Conservation (phyloP, 2,113 vertebrate genomes). For the Thinocorus orbignyianus region DNA sequence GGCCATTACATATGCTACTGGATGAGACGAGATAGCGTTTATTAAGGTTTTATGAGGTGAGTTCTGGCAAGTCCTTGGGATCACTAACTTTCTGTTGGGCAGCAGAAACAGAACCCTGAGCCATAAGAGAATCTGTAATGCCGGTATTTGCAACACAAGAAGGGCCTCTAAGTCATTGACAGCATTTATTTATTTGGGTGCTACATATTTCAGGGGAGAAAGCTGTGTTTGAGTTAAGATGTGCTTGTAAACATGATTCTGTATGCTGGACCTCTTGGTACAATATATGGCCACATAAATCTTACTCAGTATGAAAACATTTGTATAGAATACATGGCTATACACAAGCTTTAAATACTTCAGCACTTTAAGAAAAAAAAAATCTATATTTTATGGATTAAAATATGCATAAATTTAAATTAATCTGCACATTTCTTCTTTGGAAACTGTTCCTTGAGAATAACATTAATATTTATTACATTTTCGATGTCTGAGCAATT, state of each 20-base stretch:
- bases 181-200: conserved; percentile 50
- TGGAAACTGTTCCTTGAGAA: conserved; percentile 61
- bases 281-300: not conserved
- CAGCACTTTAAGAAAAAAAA: conserved; percentile 35
- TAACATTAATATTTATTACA: conserved; percentile 64
- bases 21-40: not conserved
- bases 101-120: not conserved
- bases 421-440: conserved; percentile 37
- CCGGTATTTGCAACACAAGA: not conserved
- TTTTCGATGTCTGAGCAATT: conserved; percentile 61
- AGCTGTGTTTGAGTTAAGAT: conserved; percentile 16
- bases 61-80: not conserved
- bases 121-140: not conserved
- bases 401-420: conserved; percentile 63
- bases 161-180: conserved; percentile 13
- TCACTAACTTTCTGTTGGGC: not conserved
- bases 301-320: not conserved
- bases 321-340: not conserved
- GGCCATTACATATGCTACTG: not conserved
- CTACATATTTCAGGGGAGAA: conserved; percentile 6
- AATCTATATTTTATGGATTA: conserved; percentile 57
- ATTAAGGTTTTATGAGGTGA: not conserved
- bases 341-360: not conserved
- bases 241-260: conserved; percentile 12
- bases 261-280: not conserved